A percentile compares a stretch with the other conserved stretches of the same genome.
phyloP scores from a whole-genome alignment of 2,797 vertebrate species.

The Microctenopoma lineatum region DNA sequence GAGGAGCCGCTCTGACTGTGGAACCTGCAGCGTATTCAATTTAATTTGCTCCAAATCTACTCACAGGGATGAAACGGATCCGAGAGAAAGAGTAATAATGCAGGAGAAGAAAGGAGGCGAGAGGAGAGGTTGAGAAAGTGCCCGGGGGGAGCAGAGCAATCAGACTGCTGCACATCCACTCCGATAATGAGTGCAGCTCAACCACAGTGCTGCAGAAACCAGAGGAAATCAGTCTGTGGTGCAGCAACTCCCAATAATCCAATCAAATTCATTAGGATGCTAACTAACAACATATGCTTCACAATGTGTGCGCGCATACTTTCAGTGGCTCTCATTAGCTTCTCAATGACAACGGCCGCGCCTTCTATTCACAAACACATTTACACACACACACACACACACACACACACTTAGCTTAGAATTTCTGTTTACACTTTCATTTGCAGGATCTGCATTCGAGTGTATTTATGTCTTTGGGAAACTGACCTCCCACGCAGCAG shows the following conservation, averaged over 20 bases:
- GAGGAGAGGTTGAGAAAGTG: slow-evolving; percentile 4
- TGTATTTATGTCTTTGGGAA: slow-evolving; percentile 34
- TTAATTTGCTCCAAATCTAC: slow-evolving; percentile 27
- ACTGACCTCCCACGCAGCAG: slow-evolving; percentile 39
- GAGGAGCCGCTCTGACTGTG: not conserved
- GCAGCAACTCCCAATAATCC: slow-evolving; percentile 2
- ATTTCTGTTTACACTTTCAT: slow-evolving; percentile 34
- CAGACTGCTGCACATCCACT: not conserved
- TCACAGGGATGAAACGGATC: slow-evolving; percentile 14
- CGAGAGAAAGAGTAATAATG: slow-evolving; percentile 16
- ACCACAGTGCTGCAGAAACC: slow-evolving; percentile 5
- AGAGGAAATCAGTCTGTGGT: slow-evolving; percentile 16
- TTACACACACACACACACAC: not conserved
- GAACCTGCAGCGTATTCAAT: not conserved
- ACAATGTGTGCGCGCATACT: not conserved
- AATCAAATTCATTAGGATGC: slow-evolving; percentile 1
- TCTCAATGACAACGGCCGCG: slow-evolving; percentile 2
- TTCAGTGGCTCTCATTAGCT: not conserved
- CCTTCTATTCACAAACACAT: slow-evolving; percentile 31
- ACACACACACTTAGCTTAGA: slow-evolving; percentile 3
- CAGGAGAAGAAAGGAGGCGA: slow-evolving; percentile 11
- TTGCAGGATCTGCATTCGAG: slow-evolving; percentile 10
- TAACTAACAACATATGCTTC: slow-evolving; percentile 23
- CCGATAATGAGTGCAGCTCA: slow-evolving; percentile 5
- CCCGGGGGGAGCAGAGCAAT: slow-evolving; percentile 9